Conservation (phyloP, 2,888 invertebrate species). For the Leucozona laternaria region DNA sequence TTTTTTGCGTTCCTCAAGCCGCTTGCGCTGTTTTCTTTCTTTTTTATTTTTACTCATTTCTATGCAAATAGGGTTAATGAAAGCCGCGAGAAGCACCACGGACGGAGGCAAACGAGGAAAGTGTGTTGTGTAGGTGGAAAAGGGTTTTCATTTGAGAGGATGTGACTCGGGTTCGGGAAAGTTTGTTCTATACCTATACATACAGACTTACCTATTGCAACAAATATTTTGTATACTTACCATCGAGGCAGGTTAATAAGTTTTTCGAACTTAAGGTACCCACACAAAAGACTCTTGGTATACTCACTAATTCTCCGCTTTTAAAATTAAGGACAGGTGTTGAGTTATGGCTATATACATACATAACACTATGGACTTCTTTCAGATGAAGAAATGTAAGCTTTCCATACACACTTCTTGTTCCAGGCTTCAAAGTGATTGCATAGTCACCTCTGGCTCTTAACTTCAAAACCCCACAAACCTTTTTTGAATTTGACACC, state of each 20-base stretch:
- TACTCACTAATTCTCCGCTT: too few species aligned
- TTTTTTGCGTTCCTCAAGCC: slow-evolving; percentile 59
- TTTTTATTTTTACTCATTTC: slow-evolving; percentile 58
- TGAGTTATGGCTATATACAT: too few species aligned
- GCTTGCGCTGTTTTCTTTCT: slow-evolving; percentile 66
- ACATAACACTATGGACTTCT: too few species aligned
- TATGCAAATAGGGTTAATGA: slow-evolving; percentile 74
- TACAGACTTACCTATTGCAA: neutral
- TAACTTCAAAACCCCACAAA: too few species aligned
- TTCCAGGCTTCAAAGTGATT: too few species aligned
- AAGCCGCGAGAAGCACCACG: slow-evolving; percentile 31
- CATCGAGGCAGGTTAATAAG: neutral
- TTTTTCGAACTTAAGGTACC: too few species aligned
- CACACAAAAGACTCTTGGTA: too few species aligned
- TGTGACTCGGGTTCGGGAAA: neutral
- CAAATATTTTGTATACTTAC: neutral
- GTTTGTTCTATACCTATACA: neutral
- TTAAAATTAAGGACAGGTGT: too few species aligned
- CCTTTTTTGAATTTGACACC: too few species aligned
- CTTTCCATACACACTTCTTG: too few species aligned
- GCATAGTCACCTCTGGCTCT: too few species aligned
- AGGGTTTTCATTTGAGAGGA: slow-evolving; percentile 48
- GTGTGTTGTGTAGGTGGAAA: slow-evolving; percentile 43
- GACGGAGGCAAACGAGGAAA: slow-evolving; percentile 1
- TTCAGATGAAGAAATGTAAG: too few species aligned